Conservation (phyloP, 2,888 invertebrate species). For the Lordiphosa fenestrarum region DNA sequence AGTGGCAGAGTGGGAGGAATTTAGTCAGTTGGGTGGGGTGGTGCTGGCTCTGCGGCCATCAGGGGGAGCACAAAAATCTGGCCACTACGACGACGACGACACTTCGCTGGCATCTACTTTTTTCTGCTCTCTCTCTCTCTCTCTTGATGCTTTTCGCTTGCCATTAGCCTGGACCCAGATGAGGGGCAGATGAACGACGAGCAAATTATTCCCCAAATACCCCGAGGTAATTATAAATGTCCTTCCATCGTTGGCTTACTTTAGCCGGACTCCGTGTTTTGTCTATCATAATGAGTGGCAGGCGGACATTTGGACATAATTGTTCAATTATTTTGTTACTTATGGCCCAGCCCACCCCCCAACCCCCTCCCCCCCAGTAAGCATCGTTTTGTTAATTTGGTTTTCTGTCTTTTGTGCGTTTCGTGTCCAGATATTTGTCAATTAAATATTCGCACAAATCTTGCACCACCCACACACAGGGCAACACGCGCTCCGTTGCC, state of each 20-base stretch:
- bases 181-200: conserved; percentile 44
- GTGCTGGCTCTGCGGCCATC: conserved; percentile 5
- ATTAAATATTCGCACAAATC: conserved; percentile 38
- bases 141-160: conserved; percentile 15
- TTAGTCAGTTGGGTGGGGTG: conserved; percentile 15
- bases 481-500: conserved; percentile 31
- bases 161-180: conserved; percentile 44
- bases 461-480: conserved; percentile 26
- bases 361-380: conserved; percentile 1
- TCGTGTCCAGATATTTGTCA: conserved; percentile 39
- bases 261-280: conserved; percentile 54
- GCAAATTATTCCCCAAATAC: conserved; percentile 74
- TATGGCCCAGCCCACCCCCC: conserved; percentile 36
- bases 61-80: conserved; percentile 40
- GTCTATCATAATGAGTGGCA: conserved; percentile 78
- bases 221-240: conserved; percentile 79
- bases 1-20: conserved; percentile 22
- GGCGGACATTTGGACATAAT: conserved; percentile 78
- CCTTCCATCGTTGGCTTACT: conserved; percentile 62
- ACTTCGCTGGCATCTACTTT: conserved; percentile 36
- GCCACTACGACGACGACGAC: conserved; percentile 36
- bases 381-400: conserved; percentile 19
- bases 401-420: conserved; percentile 25
- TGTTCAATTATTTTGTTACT: conserved; percentile 78
- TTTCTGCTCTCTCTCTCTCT: conserved; percentile 19